Evolutionary conservation across 1,140 invertebrate genomes (phyloP), one percentile per base, ranked within the genome.

Genomic region (Drosophila kanapiae): DNA sequence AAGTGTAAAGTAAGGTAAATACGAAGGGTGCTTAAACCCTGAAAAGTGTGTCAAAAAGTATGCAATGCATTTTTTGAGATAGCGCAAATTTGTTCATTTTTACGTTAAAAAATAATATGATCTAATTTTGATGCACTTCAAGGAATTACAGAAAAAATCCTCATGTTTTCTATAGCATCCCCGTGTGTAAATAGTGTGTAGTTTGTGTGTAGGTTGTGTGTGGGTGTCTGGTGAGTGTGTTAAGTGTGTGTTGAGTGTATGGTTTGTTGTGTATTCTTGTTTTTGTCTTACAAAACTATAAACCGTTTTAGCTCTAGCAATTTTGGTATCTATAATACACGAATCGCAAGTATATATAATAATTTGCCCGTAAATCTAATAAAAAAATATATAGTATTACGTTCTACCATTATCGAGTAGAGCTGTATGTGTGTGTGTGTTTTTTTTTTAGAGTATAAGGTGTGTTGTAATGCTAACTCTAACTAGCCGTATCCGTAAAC

Each of bases 251-350:
- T 29, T 31, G 23, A 72, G 33, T 58, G 16, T 45, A 37, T 49
- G 2, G 23, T 47, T 4, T 42, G 31, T 49, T 16, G 18, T 54
- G n/a, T 53, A 23, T 48, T 33, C 11, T 47, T 23, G 33, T 31
- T 27, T 40, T 14, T 29, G 13, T 11, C 69, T 71, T 63, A 64
- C 42, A 75, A 62, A 75, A 63, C 29, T 71, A 75, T 75, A 75
- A 75, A 75, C 70, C 71, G 23, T 71, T 58, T 60, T 59, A 67
- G 64, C 48, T 78, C 54, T 76, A 70, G 64, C 49, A 51, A 80
- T 78, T 85, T 78, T 78, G 76, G 76, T 78, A 78, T 78, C 76
- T 78, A 78, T 71, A 78, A 79, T 79, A 78, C 75, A 79, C 75
- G 75, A 71, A 79, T 72, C 64, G 75, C 76, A 57, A 78, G 65